Evolutionary conservation across 2,888 invertebrate genomes (phyloP), one percentile per base, ranked within the genome.

Genomic region (Keiferia lycopersicella): DNA sequence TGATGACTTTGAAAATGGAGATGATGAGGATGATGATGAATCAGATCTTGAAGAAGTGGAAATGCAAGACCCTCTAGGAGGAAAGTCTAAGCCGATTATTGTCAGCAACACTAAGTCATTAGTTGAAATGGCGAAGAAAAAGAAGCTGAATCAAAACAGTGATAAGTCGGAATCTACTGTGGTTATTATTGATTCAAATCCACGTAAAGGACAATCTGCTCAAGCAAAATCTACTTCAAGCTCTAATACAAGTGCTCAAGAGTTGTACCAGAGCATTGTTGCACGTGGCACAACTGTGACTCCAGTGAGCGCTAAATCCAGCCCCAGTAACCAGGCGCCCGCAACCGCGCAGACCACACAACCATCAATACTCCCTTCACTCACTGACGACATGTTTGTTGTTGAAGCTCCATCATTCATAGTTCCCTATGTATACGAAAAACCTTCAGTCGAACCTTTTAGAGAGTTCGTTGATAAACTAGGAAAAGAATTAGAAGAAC

Each of bases 371-470:
- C 83, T 98, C 72, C 97, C 97, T 0, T 96, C 96, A 8, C 84
- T 98, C 26, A 97, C 97, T 20, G 97, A 98, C 81, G 97, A 98
- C 75, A 97, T 97, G 96, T 97, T 96, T 82, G 97, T 98, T 12
- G 95, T 98, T 11, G 97, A 98, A 85, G 97, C 97, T 34, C 97
- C 98, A 7, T 97, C 97, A 22, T 97, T 98, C 80, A 97, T 98
- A 79, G 97, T 98, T 72, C 98, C 98, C 58, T 98, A 98, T 82
- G 96, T 98, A 22, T 97, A 97, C 85, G 97, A 98, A 82, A 97
- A 97, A 81, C 96, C 97, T 11, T 96, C 97, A 0, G 83, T 95
- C 6, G 95, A 95, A 75, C 95, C 95, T 65, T 93, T 97, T 68
- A 95, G 94, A 79, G 94, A 95, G 69, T 95, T 95, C 80, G 93